phyloP scores from a whole-genome alignment of 2,113 vertebrate genomes.

The Syngnathoides biaculeatus region DNA sequence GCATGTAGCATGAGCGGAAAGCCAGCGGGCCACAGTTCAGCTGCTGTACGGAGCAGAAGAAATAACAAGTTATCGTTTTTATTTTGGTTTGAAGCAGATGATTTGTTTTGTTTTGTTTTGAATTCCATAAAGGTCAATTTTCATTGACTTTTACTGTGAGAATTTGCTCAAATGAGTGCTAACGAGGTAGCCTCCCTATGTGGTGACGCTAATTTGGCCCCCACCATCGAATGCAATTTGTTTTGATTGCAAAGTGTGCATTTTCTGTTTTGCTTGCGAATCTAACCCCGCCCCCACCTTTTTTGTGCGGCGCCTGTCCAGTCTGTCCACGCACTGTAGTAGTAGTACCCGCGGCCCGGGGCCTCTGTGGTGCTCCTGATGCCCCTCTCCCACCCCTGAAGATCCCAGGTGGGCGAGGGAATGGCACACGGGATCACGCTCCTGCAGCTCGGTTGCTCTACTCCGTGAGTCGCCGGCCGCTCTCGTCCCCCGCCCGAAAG shows the following conservation, averaged over 20 bases:
- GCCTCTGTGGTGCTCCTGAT: slow-evolving; percentile 99
- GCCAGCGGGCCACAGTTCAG: background rate
- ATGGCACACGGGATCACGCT: slow-evolving; percentile 99
- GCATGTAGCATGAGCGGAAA: background rate
- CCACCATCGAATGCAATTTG: no score
- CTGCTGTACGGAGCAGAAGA: no score
- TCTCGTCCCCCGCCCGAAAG: background rate
- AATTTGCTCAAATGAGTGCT: no score
- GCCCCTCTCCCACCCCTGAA: slow-evolving; percentile 99
- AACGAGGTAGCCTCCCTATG: no score
- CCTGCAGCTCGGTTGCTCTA: slow-evolving; percentile 93
- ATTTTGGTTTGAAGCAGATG: no score
- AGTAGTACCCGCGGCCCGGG: slow-evolving; percentile 98
- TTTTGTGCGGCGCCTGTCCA: slow-evolving; percentile 60
- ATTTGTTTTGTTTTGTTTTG: no score
- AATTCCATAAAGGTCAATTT: no score
- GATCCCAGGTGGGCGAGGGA: slow-evolving; percentile 99
- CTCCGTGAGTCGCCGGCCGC: slow-evolving; percentile 73
- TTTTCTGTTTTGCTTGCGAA: background rate
- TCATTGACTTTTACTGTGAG: no score
- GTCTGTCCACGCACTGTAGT: slow-evolving; percentile 87
- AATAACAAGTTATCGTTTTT: no score
- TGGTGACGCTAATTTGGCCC: no score
- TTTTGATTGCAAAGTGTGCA: no score
- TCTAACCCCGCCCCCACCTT: background rate